phyloP scores from a whole-genome alignment of 1,140 invertebrate species.

The Tetragnatha versicolor region DNA sequence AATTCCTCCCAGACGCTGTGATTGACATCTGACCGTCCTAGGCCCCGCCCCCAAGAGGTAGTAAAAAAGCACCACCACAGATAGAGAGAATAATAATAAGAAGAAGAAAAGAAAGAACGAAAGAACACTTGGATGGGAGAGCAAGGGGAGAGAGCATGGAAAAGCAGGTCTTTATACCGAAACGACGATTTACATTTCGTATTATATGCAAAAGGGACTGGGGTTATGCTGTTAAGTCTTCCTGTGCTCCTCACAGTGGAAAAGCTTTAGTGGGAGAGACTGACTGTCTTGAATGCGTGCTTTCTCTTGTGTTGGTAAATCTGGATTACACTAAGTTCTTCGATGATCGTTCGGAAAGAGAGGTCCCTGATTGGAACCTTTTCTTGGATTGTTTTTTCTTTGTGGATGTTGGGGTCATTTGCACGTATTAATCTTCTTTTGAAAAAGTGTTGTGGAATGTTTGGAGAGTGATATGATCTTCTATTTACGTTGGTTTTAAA shows the following conservation, averaged over 20 bases:
- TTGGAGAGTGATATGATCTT: too few relatives aligned
- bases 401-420: too few relatives aligned
- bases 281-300: too few relatives aligned
- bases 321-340: slow-evolving; percentile 18
- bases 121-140: neutral
- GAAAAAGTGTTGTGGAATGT: too few relatives aligned
- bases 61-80: slow-evolving; percentile 44
- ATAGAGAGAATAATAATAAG: neutral
- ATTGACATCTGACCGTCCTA: slow-evolving; percentile 37
- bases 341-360: neutral
- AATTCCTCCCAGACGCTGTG: slow-evolving; percentile 47
- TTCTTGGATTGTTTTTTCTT: too few relatives aligned
- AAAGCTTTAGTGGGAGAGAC: too few relatives aligned
- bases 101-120: neutral
- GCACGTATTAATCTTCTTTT: too few relatives aligned
- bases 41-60: slow-evolving; percentile 16
- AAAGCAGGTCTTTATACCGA: slow-evolving; percentile 45
- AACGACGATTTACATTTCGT: slow-evolving; percentile 48
- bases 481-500: too few relatives aligned
- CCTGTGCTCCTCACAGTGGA: too few relatives aligned
- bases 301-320: slow-evolving; percentile 5
- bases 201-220: slow-evolving; percentile 44
- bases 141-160: neutral
- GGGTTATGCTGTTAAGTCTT: slow-evolving; percentile 12
- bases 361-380: neutral